phyloP scores from a whole-genome alignment of 2,797 vertebrate genomes.

The Myoxocephalus aenaeus region DNA sequence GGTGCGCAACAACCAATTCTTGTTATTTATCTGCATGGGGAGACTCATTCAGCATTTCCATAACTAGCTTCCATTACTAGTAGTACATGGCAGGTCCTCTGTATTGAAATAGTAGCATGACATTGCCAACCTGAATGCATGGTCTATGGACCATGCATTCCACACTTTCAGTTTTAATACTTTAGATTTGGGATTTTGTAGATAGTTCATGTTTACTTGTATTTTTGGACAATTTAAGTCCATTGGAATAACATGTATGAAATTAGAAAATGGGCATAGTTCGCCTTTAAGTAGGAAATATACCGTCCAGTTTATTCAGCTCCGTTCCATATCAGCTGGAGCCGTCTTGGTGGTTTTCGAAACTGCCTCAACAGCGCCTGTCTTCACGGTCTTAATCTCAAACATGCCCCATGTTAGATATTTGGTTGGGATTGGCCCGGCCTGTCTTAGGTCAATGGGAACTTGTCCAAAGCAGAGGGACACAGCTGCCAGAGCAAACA shows the following conservation, averaged over 20 bases:
- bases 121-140: too few relatives aligned
- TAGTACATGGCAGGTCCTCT: neutral
- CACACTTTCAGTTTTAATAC: too few relatives aligned
- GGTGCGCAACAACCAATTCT: neutral
- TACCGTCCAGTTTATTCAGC: neutral
- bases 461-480: neutral
- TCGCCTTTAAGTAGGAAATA: neutral
- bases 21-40: neutral
- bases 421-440: neutral
- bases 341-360: neutral
- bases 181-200: too few relatives aligned
- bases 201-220: too few relatives aligned
- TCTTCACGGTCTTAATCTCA: neutral
- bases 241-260: too few relatives aligned
- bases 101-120: neutral
- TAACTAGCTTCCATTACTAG: neutral
- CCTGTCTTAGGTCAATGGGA: neutral
- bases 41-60: neutral
- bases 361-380: neutral
- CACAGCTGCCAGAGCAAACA: neutral
- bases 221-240: too few relatives aligned
- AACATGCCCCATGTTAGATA: neutral
- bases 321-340: neutral
- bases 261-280: too few relatives aligned
- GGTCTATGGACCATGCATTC: too few relatives aligned